A percentile compares a stretch with the other conserved stretches of the same genome.
Conservation (phyloP, 2,797 vertebrate species). For the Tympanoctomys barrerae region DNA sequence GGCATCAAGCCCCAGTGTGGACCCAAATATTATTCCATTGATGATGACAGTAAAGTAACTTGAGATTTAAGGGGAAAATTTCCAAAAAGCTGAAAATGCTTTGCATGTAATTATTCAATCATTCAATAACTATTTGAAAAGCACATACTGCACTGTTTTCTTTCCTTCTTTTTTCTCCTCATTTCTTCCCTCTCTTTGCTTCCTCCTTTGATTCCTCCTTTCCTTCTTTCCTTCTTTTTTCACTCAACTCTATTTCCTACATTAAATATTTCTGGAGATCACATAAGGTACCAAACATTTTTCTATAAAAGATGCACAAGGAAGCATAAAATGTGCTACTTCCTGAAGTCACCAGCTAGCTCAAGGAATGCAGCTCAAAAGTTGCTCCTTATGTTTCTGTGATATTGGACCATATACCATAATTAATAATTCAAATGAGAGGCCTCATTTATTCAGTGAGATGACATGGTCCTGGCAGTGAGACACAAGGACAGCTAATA, state of each 20-base stretch:
- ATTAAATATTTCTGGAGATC: neutral
- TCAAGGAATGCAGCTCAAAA: neutral
- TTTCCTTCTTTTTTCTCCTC: too few relatives aligned
- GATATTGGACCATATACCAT: neutral
- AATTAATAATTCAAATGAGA: neutral
- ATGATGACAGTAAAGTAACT: neutral
- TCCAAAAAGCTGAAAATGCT: neutral
- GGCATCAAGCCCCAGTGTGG: neutral
- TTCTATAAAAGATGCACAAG: neutral
- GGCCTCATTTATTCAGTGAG: neutral
- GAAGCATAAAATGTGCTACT: neutral
- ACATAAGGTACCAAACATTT: neutral
- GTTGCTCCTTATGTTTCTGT: neutral
- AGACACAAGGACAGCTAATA: neutral
- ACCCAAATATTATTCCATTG: neutral
- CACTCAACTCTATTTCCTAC: neutral
- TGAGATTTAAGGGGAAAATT: neutral
- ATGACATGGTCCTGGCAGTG: neutral
- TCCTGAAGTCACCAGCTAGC: neutral
- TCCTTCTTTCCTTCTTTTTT: neutral
- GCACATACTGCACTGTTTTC: neutral
- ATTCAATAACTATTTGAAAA: neutral
- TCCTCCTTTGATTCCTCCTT: neutral
- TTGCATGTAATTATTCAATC: neutral
- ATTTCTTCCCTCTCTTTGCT: neutral